Conservation (phyloP, 2,797 vertebrate species). For the Pampus argenteus region DNA sequence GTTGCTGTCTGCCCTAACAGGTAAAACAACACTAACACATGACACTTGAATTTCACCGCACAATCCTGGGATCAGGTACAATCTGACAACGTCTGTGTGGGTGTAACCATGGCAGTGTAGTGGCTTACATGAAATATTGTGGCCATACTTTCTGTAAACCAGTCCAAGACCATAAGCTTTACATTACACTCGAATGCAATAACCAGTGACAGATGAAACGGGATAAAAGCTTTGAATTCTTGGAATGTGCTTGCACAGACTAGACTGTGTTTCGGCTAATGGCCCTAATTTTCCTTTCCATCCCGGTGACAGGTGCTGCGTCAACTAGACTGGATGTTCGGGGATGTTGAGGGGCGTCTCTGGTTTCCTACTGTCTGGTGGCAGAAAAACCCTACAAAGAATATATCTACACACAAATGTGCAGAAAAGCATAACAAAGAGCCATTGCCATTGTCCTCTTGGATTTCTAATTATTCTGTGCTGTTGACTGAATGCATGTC, state of each 20-base stretch:
- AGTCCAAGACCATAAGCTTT: constrained; percentile 3
- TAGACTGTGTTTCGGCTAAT: background rate
- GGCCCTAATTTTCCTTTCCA: constrained; percentile 25
- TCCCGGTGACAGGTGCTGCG: constrained; percentile 17
- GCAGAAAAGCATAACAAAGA: constrained; percentile 35
- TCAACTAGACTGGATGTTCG: constrained; percentile 18
- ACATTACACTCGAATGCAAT: constrained; percentile 8
- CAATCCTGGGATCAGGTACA: background rate
- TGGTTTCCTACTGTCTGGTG: constrained; percentile 15
- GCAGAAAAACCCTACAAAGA: constrained; percentile 16
- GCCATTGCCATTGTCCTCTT: constrained; percentile 7
- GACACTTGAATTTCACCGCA: background rate
- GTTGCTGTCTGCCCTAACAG: background rate
- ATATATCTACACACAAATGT: background rate
- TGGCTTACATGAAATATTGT: background rate
- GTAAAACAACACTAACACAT: background rate
- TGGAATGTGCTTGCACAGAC: background rate
- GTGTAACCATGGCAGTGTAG: background rate
- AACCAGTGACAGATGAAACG: background rate
- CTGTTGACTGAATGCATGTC: constrained; percentile 14
- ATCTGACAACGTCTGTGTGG: background rate
- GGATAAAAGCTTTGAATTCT: background rate
- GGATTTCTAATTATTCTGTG: constrained; percentile 23
- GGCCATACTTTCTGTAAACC: background rate
- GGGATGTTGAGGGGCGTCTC: constrained; percentile 22